Evolutionary conservation across 2,888 invertebrate species (phyloP).

Genomic region (Neoitamus cyanurus): DNA sequence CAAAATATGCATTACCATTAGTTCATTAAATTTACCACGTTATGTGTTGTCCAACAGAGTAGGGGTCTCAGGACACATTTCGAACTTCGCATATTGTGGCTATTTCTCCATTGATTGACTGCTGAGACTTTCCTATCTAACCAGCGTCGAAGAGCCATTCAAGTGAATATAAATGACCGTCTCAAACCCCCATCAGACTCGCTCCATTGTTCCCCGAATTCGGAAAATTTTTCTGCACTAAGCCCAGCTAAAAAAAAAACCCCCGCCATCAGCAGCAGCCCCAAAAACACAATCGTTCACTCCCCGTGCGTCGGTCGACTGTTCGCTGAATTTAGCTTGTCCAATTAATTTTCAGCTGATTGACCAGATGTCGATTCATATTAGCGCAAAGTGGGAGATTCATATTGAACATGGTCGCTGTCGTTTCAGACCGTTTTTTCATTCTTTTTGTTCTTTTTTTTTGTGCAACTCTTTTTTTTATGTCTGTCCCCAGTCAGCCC

Average conservation of each 20-base stretch:
- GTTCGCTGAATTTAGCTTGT: conserved; percentile 30
- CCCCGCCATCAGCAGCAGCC: neutral
- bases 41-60: neutral
- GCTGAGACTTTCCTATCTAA: neutral
- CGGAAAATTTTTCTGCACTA: conserved; percentile 27
- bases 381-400: conserved; percentile 2
- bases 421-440: neutral
- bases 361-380: conserved; percentile 33
- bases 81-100: neutral
- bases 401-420: conserved; percentile 31
- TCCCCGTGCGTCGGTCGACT: neutral
- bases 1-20: too few species aligned
- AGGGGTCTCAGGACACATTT: neutral
- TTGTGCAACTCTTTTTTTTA: neutral
- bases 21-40: neutral
- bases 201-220: neutral
- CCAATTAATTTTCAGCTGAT: conserved; percentile 41
- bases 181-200: neutral
- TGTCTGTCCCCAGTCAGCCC: conserved; percentile 6
- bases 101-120: neutral
- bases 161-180: neutral
- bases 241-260: neutral
- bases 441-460: neutral
- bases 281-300: neutral
- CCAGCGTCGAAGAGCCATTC: neutral